A percentile compares a stretch with the other conserved stretches of the same genome.
phyloP scores from a whole-genome alignment of 1,140 invertebrate genomes.

The Oedothorax gibbosus region DNA sequence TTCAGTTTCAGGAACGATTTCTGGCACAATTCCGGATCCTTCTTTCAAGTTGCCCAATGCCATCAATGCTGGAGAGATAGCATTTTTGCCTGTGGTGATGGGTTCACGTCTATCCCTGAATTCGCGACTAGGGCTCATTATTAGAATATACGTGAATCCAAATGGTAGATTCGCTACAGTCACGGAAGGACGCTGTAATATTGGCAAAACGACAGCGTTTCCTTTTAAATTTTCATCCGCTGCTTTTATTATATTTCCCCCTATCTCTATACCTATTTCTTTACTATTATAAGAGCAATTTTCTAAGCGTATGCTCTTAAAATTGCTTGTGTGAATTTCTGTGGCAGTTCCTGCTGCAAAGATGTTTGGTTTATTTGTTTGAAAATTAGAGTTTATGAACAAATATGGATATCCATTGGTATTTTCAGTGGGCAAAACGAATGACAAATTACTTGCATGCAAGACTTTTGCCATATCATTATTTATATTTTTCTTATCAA shows the following conservation, averaged over 20 bases:
- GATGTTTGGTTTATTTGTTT: conserved; percentile 26
- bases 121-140: not conserved
- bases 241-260: conserved; percentile 2
- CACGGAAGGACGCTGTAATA: not conserved
- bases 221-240: not conserved
- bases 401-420: conserved; percentile 43
- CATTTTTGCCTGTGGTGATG: too few species aligned
- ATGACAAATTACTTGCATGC: conserved; percentile 18
- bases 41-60: conserved; percentile 35
- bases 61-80: not conserved
- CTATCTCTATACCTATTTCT: conserved; percentile 29
- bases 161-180: not conserved
- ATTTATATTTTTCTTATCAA: conserved; percentile 10
- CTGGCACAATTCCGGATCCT: not conserved
- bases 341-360: conserved; percentile 43
- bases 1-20: not conserved
- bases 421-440: conserved; percentile 4
- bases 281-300: conserved; percentile 20
- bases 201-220: not conserved
- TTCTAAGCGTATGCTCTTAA: not conserved
- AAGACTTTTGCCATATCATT: conserved; percentile 5
- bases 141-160: conserved; percentile 13
- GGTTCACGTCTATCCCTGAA: not conserved
- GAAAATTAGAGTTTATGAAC: conserved; percentile 31
- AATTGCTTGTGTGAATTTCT: not conserved